Evolutionary conservation across 64 coral and sea anemone species (phyloP).

Genomic region (Montipora capricornis): DNA sequence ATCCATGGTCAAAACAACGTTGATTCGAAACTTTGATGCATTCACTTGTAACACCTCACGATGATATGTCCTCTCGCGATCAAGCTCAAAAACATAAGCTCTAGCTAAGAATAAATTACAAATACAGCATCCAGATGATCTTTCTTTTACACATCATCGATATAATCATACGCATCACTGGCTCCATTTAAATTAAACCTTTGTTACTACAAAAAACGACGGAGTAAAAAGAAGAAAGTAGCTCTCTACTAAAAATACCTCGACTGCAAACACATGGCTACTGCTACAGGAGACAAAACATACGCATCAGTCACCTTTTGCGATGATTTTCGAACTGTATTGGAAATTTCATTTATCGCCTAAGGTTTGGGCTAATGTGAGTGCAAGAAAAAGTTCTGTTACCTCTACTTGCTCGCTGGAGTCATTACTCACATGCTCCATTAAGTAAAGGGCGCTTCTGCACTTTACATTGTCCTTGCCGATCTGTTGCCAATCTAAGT

Average conservation of each 20-base stretch:
- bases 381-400: background rate
- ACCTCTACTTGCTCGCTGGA: slow-evolving; percentile 30
- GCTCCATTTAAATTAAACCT: too few species aligned
- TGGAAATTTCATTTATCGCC: background rate
- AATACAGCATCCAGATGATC: too few species aligned
- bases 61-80: background rate
- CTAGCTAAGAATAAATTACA: too few species aligned
- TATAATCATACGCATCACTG: too few species aligned
- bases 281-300: too few species aligned
- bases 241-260: too few species aligned
- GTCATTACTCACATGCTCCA: slow-evolving; percentile 55
- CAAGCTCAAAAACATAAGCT: background rate
- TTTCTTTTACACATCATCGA: too few species aligned
- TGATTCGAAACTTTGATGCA: background rate
- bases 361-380: background rate
- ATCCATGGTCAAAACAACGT: background rate
- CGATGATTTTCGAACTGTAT: background rate
- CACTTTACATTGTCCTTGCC: too few species aligned
- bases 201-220: too few species aligned
- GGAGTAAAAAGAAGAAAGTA: too few species aligned
- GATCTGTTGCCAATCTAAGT: too few species aligned
- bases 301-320: background rate
- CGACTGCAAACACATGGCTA: too few species aligned
- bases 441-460: background rate
- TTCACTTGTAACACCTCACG: background rate